These are phyloP conservation scores for Ceratoteleas bidentatus DNA, from an alignment of 1,140 invertebrate genomes.

Conservation along the genomic window DNA sequence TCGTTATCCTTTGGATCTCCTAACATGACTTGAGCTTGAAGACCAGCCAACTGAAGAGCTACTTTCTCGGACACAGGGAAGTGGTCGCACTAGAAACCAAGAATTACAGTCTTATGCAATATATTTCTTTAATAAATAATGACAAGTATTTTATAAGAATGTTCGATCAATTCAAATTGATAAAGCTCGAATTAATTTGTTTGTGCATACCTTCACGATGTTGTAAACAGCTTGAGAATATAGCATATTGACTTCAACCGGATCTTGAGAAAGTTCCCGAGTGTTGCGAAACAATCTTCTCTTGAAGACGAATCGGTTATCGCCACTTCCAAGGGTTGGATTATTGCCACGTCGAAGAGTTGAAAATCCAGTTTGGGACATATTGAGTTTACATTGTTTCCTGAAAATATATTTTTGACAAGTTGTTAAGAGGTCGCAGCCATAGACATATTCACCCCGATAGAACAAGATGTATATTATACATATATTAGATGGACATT, in stretches of 20 bases:
- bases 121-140: too few relatives aligned
- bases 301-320: slow-evolving; percentile 96
- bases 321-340: slow-evolving; percentile 87
- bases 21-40: slow-evolving; percentile 95
- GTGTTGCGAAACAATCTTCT: slow-evolving; percentile 93
- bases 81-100: slow-evolving; percentile 91
- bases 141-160: too few relatives aligned
- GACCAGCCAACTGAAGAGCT: slow-evolving; percentile 94
- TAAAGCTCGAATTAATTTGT: neutral
- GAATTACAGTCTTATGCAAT: too few relatives aligned
- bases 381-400: slow-evolving; percentile 85
- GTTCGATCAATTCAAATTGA: too few relatives aligned
- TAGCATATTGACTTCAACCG: slow-evolving; percentile 95
- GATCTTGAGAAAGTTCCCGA: slow-evolving; percentile 96
- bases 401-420: slow-evolving; percentile 80
- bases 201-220: slow-evolving; percentile 91
- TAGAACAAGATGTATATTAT: too few relatives aligned
- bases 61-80: slow-evolving; percentile 97
- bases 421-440: too few relatives aligned
- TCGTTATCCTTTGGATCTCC: slow-evolving; percentile 90
- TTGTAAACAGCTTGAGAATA: slow-evolving; percentile 97
- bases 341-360: slow-evolving; percentile 82
- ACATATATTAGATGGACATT: too few relatives aligned
- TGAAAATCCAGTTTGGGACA: slow-evolving; percentile 82
- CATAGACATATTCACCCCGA: too few relatives aligned